phyloP scores from a whole-genome alignment of 2,888 invertebrate genomes.

The Quadroppia sp. region DNA sequence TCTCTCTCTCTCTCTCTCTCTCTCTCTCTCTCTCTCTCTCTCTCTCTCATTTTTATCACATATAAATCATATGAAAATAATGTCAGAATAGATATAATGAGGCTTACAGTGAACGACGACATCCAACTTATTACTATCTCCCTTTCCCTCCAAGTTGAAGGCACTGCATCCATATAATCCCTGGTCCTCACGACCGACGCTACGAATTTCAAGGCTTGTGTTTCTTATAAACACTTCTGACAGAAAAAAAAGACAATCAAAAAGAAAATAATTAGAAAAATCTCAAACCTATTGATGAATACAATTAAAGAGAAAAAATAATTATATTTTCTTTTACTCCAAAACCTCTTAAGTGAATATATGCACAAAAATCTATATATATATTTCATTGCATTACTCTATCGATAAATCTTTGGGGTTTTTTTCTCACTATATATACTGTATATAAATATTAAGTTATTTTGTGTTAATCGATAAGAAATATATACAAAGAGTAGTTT shows the following conservation, averaged over 20 bases:
- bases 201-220: slow-evolving; percentile 17
- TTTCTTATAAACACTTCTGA: slow-evolving; percentile 7
- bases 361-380: too few relatives aligned
- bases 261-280: neutral
- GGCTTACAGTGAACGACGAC: slow-evolving; percentile 23
- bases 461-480: neutral
- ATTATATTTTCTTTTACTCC: too few relatives aligned
- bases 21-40: too few relatives aligned
- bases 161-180: slow-evolving; percentile 13
- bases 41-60: neutral
- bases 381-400: too few relatives aligned
- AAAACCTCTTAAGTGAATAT: too few relatives aligned
- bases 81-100: neutral
- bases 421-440: too few relatives aligned
- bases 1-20: too few relatives aligned
- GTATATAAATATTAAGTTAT: too few relatives aligned
- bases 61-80: neutral
- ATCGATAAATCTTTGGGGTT: too few relatives aligned
- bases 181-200: slow-evolving; percentile 7
- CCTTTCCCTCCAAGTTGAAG: slow-evolving; percentile 22
- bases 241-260: neutral
- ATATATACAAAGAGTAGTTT: neutral
- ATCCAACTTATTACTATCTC: slow-evolving; percentile 12
- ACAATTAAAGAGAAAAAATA: too few relatives aligned
- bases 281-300: too few relatives aligned